phyloP scores from a whole-genome alignment of 2,888 invertebrate species.

The Plagiodera versicolora region DNA sequence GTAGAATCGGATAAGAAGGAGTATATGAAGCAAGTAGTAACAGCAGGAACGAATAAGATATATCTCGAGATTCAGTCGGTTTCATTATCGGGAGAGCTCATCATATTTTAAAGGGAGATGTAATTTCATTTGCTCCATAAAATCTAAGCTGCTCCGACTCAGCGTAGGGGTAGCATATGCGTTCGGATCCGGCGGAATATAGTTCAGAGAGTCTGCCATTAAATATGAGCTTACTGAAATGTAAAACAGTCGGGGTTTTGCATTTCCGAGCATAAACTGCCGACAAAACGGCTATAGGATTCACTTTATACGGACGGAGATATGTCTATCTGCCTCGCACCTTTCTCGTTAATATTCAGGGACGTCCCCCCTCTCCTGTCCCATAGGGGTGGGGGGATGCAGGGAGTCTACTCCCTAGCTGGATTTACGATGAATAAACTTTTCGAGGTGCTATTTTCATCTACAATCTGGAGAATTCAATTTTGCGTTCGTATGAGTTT shows the following conservation, averaged over 20 bases:
- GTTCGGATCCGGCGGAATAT: slow-evolving; percentile 52
- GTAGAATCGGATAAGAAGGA: slow-evolving; percentile 13
- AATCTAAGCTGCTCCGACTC: slow-evolving; percentile 58
- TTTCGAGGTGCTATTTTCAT: not conserved
- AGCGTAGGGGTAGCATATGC: slow-evolving; percentile 54
- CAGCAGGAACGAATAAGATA: slow-evolving; percentile 22
- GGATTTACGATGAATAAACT: slow-evolving; percentile 26
- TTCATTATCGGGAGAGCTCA: slow-evolving; percentile 59
- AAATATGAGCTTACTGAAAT: slow-evolving; percentile 59
- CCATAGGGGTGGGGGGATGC: slow-evolving; percentile 23
- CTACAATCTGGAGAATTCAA: not conserved
- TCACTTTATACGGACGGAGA: slow-evolving; percentile 54
- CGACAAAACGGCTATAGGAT: slow-evolving; percentile 56
- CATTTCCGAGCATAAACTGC: slow-evolving; percentile 57
- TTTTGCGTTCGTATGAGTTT: not conserved
- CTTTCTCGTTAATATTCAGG: slow-evolving; percentile 50
- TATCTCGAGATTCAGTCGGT: slow-evolving; percentile 50
- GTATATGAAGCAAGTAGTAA: slow-evolving; percentile 25
- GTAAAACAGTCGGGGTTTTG: slow-evolving; percentile 58
- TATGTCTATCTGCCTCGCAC: slow-evolving; percentile 43
- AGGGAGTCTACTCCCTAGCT: slow-evolving; percentile 12
- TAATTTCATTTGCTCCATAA: slow-evolving; percentile 59
- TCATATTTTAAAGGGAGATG: slow-evolving; percentile 58
- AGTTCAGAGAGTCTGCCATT: slow-evolving; percentile 56
- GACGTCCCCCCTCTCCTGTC: slow-evolving; percentile 36